phyloP scores from a whole-genome alignment of 2,888 invertebrate species.

The Azorinus chamasolen region DNA sequence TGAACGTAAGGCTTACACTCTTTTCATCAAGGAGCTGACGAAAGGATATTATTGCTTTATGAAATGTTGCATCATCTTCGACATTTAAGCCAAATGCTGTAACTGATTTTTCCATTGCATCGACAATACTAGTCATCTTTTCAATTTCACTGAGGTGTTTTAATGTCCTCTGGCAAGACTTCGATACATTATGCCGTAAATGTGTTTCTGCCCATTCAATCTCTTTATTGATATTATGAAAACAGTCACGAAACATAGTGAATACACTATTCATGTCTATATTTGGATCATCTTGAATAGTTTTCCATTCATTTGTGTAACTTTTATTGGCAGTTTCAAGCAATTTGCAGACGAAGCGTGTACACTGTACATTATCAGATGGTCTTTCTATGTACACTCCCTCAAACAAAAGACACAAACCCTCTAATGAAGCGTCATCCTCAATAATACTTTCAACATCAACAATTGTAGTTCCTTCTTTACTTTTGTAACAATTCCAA shows the following conservation, averaged over 20 bases:
- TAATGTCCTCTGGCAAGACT: not conserved
- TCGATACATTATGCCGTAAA: not conserved
- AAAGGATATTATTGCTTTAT: slow-evolving; percentile 48
- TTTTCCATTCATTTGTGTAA: slow-evolving; percentile 2
- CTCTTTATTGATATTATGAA: slow-evolving; percentile 16
- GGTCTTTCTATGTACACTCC: no score
- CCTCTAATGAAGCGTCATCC: no score
- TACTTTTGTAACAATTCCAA: no score
- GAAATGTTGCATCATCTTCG: slow-evolving; percentile 23
- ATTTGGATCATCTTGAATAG: not conserved
- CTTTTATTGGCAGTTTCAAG: slow-evolving; percentile 3
- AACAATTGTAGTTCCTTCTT: no score
- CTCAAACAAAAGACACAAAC: no score
- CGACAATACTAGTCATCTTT: slow-evolving; percentile 6
- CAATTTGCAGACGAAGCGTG: not conserved
- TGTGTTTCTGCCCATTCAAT: slow-evolving; percentile 15
- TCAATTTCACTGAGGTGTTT: slow-evolving; percentile 8
- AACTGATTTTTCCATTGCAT: slow-evolving; percentile 14
- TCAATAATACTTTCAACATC: no score
- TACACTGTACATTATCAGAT: not conserved
- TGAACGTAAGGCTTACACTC: slow-evolving; percentile 14
- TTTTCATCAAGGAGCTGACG: slow-evolving; percentile 24
- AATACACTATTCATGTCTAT: slow-evolving; percentile 10
- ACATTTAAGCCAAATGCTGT: slow-evolving; percentile 7
- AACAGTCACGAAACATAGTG: slow-evolving; percentile 26